These are phyloP conservation scores for Deroplatys truncata DNA, from an alignment of 2,888 invertebrate species.

Conservation along the genomic window DNA sequence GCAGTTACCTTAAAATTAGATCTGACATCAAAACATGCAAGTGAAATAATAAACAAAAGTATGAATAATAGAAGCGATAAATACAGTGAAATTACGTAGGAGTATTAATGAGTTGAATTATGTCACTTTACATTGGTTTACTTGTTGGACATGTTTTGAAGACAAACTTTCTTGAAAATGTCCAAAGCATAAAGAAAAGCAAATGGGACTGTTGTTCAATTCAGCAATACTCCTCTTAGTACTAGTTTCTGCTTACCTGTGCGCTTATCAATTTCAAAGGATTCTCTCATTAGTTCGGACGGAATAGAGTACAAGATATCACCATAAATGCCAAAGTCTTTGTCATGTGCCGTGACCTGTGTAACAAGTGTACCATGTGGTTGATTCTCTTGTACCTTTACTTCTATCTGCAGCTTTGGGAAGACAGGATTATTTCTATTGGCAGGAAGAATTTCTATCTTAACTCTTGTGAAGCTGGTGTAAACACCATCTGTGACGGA, in stretches of 20 bases:
- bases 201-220: too few relatives aligned
- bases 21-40: too few relatives aligned
- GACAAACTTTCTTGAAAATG: too few relatives aligned
- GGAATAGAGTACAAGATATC: slow-evolving; percentile 72
- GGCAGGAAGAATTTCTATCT: slow-evolving; percentile 71
- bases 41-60: neutral
- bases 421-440: slow-evolving; percentile 79
- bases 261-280: slow-evolving; percentile 66
- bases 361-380: slow-evolving; percentile 70
- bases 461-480: slow-evolving; percentile 79
- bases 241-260: slow-evolving; percentile 48
- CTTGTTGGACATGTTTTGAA: too few relatives aligned
- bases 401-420: slow-evolving; percentile 71
- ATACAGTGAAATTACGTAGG: too few relatives aligned
- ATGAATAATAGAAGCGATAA: too few relatives aligned
- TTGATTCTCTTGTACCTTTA: slow-evolving; percentile 76
- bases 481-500: slow-evolving; percentile 95
- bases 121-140: too few relatives aligned
- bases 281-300: slow-evolving; percentile 66
- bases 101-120: too few relatives aligned
- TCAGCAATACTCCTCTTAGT: too few relatives aligned
- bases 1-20: neutral
- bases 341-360: slow-evolving; percentile 74
- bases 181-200: too few relatives aligned
- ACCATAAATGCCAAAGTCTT: slow-evolving; percentile 73